A percentile compares a stretch with the other conserved stretches of the same genome.
Conservation (phyloP, 2,888 invertebrate species). For the Sussaba pulchella region DNA sequence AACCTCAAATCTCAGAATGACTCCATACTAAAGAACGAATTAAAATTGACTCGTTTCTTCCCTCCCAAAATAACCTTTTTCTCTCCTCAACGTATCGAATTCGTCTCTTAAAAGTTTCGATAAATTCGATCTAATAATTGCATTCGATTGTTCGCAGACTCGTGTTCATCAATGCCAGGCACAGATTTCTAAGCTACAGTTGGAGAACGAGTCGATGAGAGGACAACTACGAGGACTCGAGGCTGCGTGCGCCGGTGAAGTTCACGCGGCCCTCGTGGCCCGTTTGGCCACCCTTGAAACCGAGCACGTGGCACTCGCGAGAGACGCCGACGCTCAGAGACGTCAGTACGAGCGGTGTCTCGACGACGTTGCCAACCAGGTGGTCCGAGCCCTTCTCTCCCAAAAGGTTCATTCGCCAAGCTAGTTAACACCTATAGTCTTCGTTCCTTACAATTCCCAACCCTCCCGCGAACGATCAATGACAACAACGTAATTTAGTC, state of each 20-base stretch:
- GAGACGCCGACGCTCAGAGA: conserved; percentile 88
- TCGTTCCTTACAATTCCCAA: background rate
- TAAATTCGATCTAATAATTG: too few species aligned
- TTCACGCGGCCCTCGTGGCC: conserved; percentile 85
- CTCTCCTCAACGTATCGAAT: too few species aligned
- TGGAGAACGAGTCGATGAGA: conserved; percentile 89
- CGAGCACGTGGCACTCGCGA: conserved; percentile 87
- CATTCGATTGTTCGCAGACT: conserved; percentile 82
- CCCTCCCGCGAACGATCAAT: too few species aligned
- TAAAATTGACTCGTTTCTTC: too few species aligned
- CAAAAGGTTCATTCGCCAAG: conserved; percentile 89
- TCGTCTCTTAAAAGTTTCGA: too few species aligned
- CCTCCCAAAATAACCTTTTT: too few species aligned
- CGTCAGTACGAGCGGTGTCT: conserved; percentile 92
- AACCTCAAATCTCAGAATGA: too few species aligned
- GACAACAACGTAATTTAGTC: too few species aligned
- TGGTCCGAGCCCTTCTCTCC: conserved; percentile 92
- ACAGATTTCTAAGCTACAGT: conserved; percentile 88
- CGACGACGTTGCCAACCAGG: conserved; percentile 93
- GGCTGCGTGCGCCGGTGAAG: conserved; percentile 82
- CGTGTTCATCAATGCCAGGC: conserved; percentile 90
- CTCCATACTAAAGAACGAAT: too few species aligned
- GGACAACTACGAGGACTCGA: conserved; percentile 80
- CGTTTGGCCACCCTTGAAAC: conserved; percentile 86
- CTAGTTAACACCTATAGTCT: conserved; percentile 52